Evolutionary conservation across 2,888 invertebrate genomes (phyloP), one percentile per base, ranked within the genome.

Genomic region (Chymomyza fuscimana): DNA sequence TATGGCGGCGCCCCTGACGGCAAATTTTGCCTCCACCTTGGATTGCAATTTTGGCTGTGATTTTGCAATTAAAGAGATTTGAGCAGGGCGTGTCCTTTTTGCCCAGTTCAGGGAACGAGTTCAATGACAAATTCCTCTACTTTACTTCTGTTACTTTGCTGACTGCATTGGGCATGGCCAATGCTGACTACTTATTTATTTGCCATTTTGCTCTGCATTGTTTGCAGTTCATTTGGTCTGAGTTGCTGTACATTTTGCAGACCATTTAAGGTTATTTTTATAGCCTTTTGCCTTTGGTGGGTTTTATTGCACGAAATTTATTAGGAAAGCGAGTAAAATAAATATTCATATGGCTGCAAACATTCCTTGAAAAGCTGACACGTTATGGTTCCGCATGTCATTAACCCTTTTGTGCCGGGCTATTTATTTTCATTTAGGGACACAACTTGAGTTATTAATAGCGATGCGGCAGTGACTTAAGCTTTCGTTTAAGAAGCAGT

Each of bases 21-120:
- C 73, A 65, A 5, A 9, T 7, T 32, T 59, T 69, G 22, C 62
- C 66, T 63, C 62, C 67, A 70, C 69, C 67, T 58, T 58, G 58
- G 58, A 58, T 25, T 19, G 70, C 75, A 63, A 82, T 82, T 66
- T 85, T 87, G 85, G 88, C 85, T 87, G 84, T 85, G 85, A 85
- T 85, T 85, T 86, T 69, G 88, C 85, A 85, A 85, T 85, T 85
- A 85, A 85, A 87, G 84, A 78, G 86, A 85, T 87, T 85, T 85
- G 69, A 74, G 68, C 58, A 15, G 54, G 67, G 56, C 66, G 68
- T 69, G 56, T 16, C 61, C 32, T 19, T 65, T 36, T 54, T 40
- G 61, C 29, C 60, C 58, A 63, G 58, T 15, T 16, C 68, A 63
- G 32, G n/a, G 19, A 51, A 10, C 36, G 74, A 86, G 87, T 84